phyloP scores from a whole-genome alignment of 2,797 vertebrate species.

The Ptychobarbus kaznakovi region DNA sequence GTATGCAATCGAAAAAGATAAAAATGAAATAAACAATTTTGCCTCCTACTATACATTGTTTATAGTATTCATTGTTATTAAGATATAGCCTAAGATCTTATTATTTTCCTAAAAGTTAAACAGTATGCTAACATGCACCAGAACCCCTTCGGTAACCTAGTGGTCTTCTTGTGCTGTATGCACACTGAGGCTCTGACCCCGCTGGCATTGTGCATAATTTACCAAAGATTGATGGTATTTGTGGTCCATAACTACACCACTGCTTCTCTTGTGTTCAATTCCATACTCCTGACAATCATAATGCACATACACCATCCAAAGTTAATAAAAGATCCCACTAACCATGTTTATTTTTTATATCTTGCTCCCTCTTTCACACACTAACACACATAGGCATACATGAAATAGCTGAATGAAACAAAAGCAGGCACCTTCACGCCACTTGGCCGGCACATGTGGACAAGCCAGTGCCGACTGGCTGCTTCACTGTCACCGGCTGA shows the following conservation, averaged over 20 bases:
- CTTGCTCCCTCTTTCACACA: conserved; percentile 24
- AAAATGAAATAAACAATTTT: background rate
- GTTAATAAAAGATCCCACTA: background rate
- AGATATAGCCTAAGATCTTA: background rate
- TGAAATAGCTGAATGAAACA: conserved; percentile 64
- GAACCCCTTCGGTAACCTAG: background rate
- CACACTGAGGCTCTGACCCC: background rate
- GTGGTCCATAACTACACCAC: background rate
- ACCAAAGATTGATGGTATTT: background rate
- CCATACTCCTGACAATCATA: background rate
- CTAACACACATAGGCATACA: conserved; percentile 44
- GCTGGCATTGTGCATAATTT: background rate
- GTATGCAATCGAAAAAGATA: background rate
- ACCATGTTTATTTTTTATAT: conserved; percentile 1
- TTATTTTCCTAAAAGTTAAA: background rate
- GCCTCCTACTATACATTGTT: background rate
- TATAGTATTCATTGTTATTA: background rate
- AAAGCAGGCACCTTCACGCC: conserved; percentile 78
- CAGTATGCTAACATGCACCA: background rate
- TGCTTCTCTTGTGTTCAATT: background rate
- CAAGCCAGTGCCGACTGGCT: conserved; percentile 89
- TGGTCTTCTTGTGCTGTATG: background rate
- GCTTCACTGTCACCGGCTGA: conserved; percentile 95
- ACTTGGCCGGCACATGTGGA: conserved; percentile 88
- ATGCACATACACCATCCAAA: conserved; percentile 3